Evolutionary conservation across 2,113 vertebrate species (phyloP), one percentile per base, ranked within the genome.

Genomic region (Forbesichthys papilliferus): DNA sequence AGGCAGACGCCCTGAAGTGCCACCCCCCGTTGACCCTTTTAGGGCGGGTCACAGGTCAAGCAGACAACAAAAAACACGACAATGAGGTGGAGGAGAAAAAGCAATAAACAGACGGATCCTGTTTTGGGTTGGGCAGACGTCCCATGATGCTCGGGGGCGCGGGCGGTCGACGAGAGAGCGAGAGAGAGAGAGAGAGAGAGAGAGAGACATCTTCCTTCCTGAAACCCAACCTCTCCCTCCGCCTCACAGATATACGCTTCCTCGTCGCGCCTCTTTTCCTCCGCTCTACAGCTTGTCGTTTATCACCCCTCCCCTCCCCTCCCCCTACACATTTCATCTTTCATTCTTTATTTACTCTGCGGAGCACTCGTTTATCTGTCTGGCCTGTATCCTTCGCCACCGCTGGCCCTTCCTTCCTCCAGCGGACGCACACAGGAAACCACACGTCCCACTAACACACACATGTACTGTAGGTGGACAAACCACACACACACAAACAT

Each of bases 401-500:
- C 14, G 13, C 20, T 48, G 9, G 5, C 20, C 46, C 49, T 53
- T 14, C 20, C 57, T 14, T 4, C 20, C 57, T 74, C 65, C 58
- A 47, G 59, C 73, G 48, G 57, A 61, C 36, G 68, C 68, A 68
- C 67, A 46, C 9, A 20, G 46, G 80, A 55, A 84, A 84, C 78
- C 68, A 9, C 78, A 80, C 54, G 7, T 42, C 36, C 36, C 36
- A 42, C 36, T 42, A 42, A 42, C 36, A 8, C 36, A 8, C 6
- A 78, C 62, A 63, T 48, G 62, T 63, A 62, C 42, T 20, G 27
- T 69, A 81, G 82, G 77, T 48, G 47, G 47, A 46, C 48, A 85
- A 80, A 69, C 75, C 76, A 42, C 71, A 68, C 27, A 13, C 16
- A 10, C 63, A 62, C 60, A 18, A 20, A 13, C 36, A 16, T 65